These are phyloP conservation scores for Phengaris alcon DNA, from an alignment of 2,888 invertebrate species.

Conservation along the genomic window DNA sequence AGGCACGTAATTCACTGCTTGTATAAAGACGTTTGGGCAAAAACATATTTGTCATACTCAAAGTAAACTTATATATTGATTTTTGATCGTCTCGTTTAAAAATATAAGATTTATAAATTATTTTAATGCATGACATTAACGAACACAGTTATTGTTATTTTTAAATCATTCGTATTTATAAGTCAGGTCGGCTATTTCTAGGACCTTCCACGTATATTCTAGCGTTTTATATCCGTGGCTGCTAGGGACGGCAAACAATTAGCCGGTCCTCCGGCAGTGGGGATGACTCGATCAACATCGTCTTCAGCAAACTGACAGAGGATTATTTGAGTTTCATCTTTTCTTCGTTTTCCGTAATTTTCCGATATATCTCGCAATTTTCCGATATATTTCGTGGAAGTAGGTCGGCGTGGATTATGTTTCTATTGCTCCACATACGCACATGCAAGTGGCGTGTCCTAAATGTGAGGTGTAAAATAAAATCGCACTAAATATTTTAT, in stretches of 20 bases:
- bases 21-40: too few species aligned
- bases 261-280: slow-evolving; percentile 41
- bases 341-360: slow-evolving; percentile 37
- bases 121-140: too few species aligned
- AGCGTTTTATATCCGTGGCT: slow-evolving; percentile 26
- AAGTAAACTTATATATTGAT: too few species aligned
- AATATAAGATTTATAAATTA: too few species aligned
- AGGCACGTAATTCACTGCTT: too few species aligned
- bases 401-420: slow-evolving; percentile 23
- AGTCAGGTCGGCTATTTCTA: too few species aligned
- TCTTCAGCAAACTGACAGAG: slow-evolving; percentile 44
- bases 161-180: too few species aligned
- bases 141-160: too few species aligned
- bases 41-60: too few species aligned
- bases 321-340: slow-evolving; percentile 42
- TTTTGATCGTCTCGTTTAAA: too few species aligned
- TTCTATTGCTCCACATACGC: slow-evolving; percentile 16
- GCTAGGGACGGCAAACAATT: slow-evolving; percentile 47
- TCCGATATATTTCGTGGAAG: slow-evolving; percentile 1
- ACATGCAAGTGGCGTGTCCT: slow-evolving; percentile 5
- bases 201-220: neutral
- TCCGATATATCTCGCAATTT: slow-evolving; percentile 36
- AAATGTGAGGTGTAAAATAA: slow-evolving; percentile 14
- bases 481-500: slow-evolving; percentile 20
- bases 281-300: slow-evolving; percentile 51